Conservation (phyloP, 1,140 invertebrate species). For the Linepithema humile region DNA sequence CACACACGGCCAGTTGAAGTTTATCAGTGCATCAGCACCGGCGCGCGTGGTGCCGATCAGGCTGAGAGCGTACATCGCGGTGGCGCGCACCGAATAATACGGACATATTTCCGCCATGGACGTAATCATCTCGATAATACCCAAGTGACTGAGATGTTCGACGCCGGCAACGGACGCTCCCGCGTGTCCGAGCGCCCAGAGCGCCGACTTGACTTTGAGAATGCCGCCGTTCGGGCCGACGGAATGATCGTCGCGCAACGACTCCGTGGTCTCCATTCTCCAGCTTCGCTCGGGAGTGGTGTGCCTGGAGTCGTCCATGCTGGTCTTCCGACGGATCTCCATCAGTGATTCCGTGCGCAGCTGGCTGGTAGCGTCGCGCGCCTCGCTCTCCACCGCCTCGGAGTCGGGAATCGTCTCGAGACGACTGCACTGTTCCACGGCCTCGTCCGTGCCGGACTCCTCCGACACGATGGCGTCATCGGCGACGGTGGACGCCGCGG, state of each 20-base stretch:
- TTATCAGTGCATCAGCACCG: slow-evolving; percentile 90
- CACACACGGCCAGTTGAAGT: slow-evolving; percentile 92
- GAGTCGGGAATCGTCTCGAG: slow-evolving; percentile 82
- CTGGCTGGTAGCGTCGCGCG: slow-evolving; percentile 64
- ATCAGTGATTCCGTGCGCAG: slow-evolving; percentile 71
- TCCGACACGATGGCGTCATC: slow-evolving; percentile 74
- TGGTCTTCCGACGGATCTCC: slow-evolving; percentile 77
- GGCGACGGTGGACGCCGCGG: slow-evolving; percentile 64
- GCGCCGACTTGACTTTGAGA: slow-evolving; percentile 92
- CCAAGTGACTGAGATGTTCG: slow-evolving; percentile 87
- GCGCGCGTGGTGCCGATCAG: slow-evolving; percentile 92
- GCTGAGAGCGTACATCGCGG: slow-evolving; percentile 94
- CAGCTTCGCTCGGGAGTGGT: slow-evolving; percentile 80
- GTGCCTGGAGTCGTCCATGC: slow-evolving; percentile 80
- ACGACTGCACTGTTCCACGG: slow-evolving; percentile 69
- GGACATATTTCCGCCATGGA: slow-evolving; percentile 90
- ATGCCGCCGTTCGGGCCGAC: slow-evolving; percentile 84
- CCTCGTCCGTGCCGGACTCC: slow-evolving; percentile 72
- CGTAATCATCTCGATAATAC: slow-evolving; percentile 87
- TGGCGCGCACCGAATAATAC: slow-evolving; percentile 94
- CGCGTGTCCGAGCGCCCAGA: slow-evolving; percentile 95
- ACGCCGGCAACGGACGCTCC: slow-evolving; percentile 91
- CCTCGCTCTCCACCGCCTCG: slow-evolving; percentile 75
- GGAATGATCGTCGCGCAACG: slow-evolving; percentile 66
- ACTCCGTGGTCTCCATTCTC: slow-evolving; percentile 70